Percentiles rank a stretch among this genome's conserved stretches.
phyloP scores from a whole-genome alignment of 2,888 invertebrate genomes.

The Salticus scenicus region DNA sequence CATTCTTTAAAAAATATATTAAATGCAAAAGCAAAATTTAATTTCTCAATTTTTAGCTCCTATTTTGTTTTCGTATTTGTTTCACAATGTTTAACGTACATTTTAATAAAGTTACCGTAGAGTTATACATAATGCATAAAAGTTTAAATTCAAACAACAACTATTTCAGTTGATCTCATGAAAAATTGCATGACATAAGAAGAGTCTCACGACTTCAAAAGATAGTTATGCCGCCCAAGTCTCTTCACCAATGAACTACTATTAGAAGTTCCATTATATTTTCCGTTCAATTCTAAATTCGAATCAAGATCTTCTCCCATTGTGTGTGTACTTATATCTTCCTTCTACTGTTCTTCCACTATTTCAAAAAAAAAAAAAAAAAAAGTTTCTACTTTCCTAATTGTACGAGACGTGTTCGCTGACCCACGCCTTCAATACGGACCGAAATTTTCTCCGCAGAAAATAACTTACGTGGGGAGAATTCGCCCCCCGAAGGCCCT shows the following conservation, averaged over 20 bases:
- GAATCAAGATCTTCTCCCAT: not conserved
- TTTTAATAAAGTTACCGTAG: too few species aligned
- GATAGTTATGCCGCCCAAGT: too few species aligned
- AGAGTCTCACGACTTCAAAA: too few species aligned
- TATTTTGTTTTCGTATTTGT: too few species aligned
- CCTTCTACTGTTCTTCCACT: not conserved
- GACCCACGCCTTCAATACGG: not conserved
- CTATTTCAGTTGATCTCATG: too few species aligned
- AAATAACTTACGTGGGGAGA: conserved; percentile 14
- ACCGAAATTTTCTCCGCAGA: not conserved
- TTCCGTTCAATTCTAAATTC: not conserved
- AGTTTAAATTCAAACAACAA: too few species aligned
- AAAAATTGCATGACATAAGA: too few species aligned
- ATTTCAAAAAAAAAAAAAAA: not conserved
- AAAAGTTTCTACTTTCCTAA: conserved; percentile 8
- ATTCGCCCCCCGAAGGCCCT: conserved; percentile 9
- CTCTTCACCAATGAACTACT: not conserved
- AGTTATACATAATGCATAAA: too few species aligned
- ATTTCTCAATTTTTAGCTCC: too few species aligned
- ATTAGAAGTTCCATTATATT: conserved; percentile 5
- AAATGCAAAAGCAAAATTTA: too few species aligned
- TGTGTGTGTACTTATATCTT: conserved; percentile 7
- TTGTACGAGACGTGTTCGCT: conserved; percentile 12
- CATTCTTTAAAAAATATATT: too few species aligned
- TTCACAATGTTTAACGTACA: too few species aligned